Conservation (phyloP, 2,113 vertebrate genomes). For the Malurus elegans region DNA sequence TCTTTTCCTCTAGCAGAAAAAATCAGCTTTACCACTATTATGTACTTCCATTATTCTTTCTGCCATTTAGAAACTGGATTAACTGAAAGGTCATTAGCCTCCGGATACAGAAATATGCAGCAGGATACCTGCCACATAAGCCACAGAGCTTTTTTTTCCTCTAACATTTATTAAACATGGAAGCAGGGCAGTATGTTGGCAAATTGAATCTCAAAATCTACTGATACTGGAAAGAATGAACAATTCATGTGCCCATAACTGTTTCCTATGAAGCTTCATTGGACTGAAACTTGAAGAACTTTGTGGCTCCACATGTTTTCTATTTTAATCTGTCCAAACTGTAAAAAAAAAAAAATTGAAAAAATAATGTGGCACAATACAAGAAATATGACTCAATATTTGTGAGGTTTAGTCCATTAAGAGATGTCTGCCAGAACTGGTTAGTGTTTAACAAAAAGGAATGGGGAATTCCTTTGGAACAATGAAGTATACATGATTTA, state of each 20-base stretch:
- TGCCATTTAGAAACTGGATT: background rate
- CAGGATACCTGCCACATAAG: background rate
- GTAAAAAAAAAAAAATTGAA: background rate
- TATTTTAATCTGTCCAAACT: background rate
- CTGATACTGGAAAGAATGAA: constrained; percentile 34
- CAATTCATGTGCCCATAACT: background rate
- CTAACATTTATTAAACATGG: background rate
- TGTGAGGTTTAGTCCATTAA: background rate
- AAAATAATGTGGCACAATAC: background rate
- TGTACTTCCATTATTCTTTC: background rate
- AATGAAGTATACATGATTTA: background rate
- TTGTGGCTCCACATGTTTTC: constrained; percentile 5
- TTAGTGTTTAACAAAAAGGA: background rate
- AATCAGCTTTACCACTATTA: background rate
- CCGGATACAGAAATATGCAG: background rate
- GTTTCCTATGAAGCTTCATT: background rate
- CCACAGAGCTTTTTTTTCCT: background rate
- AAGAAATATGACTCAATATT: background rate
- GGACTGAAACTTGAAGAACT: background rate
- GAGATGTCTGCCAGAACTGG: background rate
- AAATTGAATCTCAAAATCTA: background rate
- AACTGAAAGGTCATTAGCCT: background rate
- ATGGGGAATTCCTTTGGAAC: background rate
- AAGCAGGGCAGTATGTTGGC: background rate
- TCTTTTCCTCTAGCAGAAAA: background rate